Base-by-base conservation (phyloP, 2,113 vertebrate species). In the Cyphomyrus plagiostoma region DNA sequence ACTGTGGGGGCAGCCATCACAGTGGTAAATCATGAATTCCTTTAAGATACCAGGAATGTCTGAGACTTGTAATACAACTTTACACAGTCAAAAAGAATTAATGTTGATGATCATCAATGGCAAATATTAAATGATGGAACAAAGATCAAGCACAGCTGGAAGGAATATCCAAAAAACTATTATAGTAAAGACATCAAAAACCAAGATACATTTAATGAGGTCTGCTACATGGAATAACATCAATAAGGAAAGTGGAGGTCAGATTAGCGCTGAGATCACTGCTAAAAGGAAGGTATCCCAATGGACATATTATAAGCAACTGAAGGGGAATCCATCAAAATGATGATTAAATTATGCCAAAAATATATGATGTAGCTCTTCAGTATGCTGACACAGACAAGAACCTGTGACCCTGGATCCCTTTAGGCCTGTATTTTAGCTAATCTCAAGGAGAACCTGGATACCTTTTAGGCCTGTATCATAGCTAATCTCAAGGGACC, bases 281-380 rank as follows among this genome's bases (percentile, higher is more conserved):
- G 62, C n/a, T 70, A 70, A 70, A 30, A 70, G n/a, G 62, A 30
- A 70, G 62, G 10, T 26, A 70, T 70, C 62, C 62, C 62, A 70
- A 70, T 70, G 62, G 62, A 30, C n/a, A 30, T 3, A 70, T 70
- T 26, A 30, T 70, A 70, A 66, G 62, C 62, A 70, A 13, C 62
- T 30, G 62, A 70, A 70, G 62, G 13, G n/a, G 62, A 70, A 70
- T 70, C 62, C 62, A 8, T 70, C 62, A 70, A 70, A 70, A 70
- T 70, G 62, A 70, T 70, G 62, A 70, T 70, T 70, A 70, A 70
- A 70, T 70, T 70, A 70, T 70, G n/a, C 62, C 62, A 70, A 70
- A 70, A 70, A 70, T 70, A 70, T 70, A 30, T 30, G 26, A n/a
- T 26, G 62, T 26, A 30, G 62, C 62, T 70, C n/a, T 70, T 70